Evolutionary conservation across 2,888 invertebrate genomes (phyloP).

Genomic region (Agrenia bidenticulata): DNA sequence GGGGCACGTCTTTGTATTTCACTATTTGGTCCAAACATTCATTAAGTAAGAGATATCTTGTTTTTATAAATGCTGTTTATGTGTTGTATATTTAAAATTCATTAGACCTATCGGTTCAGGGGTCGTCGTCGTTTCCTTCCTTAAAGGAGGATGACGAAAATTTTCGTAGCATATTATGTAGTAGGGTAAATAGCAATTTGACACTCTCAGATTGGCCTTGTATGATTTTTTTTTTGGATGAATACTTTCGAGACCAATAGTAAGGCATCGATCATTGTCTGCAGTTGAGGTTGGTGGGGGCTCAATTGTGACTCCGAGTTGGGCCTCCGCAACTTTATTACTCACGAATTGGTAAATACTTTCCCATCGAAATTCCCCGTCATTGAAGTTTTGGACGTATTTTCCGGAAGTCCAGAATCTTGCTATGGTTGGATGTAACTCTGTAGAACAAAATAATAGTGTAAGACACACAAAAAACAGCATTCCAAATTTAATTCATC

Average conservation of each 20-base stretch:
- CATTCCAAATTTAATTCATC: too few relatives aligned
- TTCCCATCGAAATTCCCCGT: slow-evolving; percentile 3
- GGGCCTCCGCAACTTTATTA: background rate
- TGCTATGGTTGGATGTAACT: background rate
- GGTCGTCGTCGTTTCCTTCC: too few relatives aligned
- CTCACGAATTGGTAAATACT: background rate
- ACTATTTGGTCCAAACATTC: too few relatives aligned
- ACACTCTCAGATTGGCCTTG: background rate
- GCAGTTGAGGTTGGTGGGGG: background rate
- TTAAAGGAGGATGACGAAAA: too few relatives aligned
- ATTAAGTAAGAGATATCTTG: too few relatives aligned
- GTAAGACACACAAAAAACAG: too few relatives aligned
- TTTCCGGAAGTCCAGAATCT: slow-evolving; percentile 10
- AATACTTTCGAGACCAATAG: background rate
- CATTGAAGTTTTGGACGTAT: background rate
- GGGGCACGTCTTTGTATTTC: background rate
- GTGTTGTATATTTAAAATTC: too few relatives aligned
- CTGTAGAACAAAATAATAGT: too few relatives aligned
- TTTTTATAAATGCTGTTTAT: too few relatives aligned
- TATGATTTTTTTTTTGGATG: background rate
- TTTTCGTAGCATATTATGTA: background rate
- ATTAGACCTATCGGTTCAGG: too few relatives aligned
- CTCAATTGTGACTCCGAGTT: background rate
- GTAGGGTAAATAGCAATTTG: slow-evolving; percentile 5
- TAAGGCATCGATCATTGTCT: slow-evolving; percentile 4